A percentile compares a stretch with the other conserved stretches of the same genome.
Evolutionary conservation across 1,140 invertebrate species (phyloP).

Genomic region (Drosophila tropicalis): DNA sequence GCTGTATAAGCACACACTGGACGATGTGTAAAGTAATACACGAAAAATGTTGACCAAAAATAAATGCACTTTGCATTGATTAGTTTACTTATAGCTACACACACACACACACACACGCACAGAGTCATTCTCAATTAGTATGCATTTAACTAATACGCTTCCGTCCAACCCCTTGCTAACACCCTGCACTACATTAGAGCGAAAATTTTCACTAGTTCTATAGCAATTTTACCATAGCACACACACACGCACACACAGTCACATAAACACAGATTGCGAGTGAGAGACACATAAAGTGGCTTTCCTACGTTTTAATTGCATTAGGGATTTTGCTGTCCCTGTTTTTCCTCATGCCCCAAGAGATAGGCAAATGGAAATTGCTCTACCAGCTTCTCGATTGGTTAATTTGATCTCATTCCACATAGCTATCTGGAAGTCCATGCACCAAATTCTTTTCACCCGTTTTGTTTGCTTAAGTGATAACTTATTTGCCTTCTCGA

Average conservation of each 20-base stretch:
- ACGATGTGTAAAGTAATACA: conserved; percentile 23
- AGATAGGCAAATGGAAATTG: conserved; percentile 9
- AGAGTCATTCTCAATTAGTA: conserved; percentile 27
- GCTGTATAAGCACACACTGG: background rate
- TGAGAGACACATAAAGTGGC: conserved; percentile 24
- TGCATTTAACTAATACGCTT: conserved; percentile 32
- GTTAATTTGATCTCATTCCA: conserved; percentile 29
- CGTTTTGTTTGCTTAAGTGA: too few relatives aligned
- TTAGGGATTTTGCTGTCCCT: conserved; percentile 47
- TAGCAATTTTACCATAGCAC: background rate
- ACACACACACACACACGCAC: conserved; percentile 6
- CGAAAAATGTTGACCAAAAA: conserved; percentile 30
- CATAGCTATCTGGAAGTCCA: background rate
- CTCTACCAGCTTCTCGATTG: conserved; percentile 37
- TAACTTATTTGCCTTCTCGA: background rate
- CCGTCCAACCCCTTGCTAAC: background rate
- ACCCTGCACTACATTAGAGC: conserved; percentile 19
- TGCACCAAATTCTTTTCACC: conserved; percentile 51
- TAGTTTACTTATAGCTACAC: conserved; percentile 47
- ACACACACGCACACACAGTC: conserved; percentile 12
- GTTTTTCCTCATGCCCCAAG: conserved; percentile 10
- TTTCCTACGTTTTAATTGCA: conserved; percentile 56
- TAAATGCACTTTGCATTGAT: conserved; percentile 55
- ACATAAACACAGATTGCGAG: too few relatives aligned
- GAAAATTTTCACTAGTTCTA: conserved; percentile 6